Evolutionary conservation across 2,888 invertebrate genomes (phyloP), one percentile per base, ranked within the genome.

Genomic region (Drosophila eohydei): DNA sequence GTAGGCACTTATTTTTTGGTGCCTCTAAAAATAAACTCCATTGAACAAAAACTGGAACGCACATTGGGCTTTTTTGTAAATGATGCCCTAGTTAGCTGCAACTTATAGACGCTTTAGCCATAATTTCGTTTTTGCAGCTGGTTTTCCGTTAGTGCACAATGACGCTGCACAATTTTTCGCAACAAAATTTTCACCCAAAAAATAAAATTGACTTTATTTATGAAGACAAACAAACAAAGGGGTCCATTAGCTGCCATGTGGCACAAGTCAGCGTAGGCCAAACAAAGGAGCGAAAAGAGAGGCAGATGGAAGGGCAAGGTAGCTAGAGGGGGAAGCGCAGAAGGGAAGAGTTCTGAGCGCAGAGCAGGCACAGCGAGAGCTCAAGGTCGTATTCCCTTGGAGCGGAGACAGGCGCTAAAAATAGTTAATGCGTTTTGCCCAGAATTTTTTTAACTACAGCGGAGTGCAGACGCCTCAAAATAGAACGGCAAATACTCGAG

Each of bases 21-120:
- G 48, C 46, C 30, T 59, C 90, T 90, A 85, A 73, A 90, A 90
- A 89, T 87, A 85, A 73, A 70, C 61, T 89, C 87, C 90, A 84
- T 89, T 89, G 84, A 84, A 14, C 34, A 52, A 12, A 85, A 85
- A 90, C 90, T 84, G 87, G 84, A 84, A 74, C 90, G 83, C 59
- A 43, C 38, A 54, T 76, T 78, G 56, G 41, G 44, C 60, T 57
- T 66, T 62, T 54, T 40, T 40, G 34, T 60, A 64, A 63, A 81
- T 81, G 71, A 41, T 60, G 78, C 57, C 73, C 77, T 57, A 77
- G 65, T 80, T 77, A 71, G 55, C 52, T 52, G 54, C 62, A 62
- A 56, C 64, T 44, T 70, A 21, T 30, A 40, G 46, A 61, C 38
- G 40, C 55, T 54, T 56, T 32, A 40, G 28, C 63, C 28, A 59